Evolutionary conservation across 2,888 invertebrate genomes (phyloP).

Genomic region (Flexamia atlantica): DNA sequence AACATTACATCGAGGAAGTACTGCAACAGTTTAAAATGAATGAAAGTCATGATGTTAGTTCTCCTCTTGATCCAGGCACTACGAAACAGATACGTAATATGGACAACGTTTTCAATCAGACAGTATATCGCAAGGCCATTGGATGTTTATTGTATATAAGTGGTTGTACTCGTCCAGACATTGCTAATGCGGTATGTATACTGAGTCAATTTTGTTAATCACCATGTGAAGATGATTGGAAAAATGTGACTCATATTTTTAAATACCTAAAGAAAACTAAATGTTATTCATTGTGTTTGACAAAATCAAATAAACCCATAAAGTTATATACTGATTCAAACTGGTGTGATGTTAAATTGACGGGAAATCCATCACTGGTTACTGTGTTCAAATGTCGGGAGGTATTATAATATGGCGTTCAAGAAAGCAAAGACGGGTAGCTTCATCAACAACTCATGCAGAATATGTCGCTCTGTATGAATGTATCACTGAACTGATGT

Average conservation of each 20-base stretch:
- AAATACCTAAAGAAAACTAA: not conserved
- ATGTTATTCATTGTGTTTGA: not conserved
- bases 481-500: conserved; percentile 1
- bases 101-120: not conserved
- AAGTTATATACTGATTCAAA: not conserved
- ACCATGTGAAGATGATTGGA: conserved; percentile 1
- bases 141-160: no score
- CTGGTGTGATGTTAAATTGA: no score
- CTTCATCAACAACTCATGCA: conserved; percentile 41
- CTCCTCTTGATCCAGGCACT: not conserved
- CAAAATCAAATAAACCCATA: not conserved
- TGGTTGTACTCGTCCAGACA: no score
- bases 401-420: no score
- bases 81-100: conserved; percentile 7
- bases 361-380: no score
- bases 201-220: not conserved
- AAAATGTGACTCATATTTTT: not conserved
- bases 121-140: conserved; percentile 2
- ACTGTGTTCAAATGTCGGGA: no score
- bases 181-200: not conserved
- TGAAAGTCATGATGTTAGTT: not conserved
- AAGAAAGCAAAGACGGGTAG: conserved; percentile 9
- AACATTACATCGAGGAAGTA: conserved; percentile 1
- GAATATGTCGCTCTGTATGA: conserved; percentile 47
- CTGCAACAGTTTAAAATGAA: conserved; percentile 7